Evolutionary conservation across 2,113 vertebrate species (phyloP), one percentile per base, ranked within the genome.

Genomic region (Sakesphorus luctuosus): DNA sequence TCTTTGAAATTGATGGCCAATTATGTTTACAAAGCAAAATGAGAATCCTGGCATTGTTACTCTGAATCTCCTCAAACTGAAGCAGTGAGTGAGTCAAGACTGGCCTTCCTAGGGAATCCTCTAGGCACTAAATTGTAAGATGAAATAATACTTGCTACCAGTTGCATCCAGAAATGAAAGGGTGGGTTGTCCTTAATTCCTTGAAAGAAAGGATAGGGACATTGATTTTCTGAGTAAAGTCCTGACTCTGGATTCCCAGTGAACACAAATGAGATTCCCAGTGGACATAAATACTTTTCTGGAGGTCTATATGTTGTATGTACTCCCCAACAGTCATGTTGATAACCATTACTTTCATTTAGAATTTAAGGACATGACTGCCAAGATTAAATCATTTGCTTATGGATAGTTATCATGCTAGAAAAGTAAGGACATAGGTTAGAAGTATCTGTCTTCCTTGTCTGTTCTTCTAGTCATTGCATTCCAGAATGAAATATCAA

Each of bases 21-120:
- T 63, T 87, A 16, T 65, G 9, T n/a, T 93, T 75, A 44, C 18
- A 72, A 85, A 11, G 25, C 84, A 96, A 83, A 91, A 72, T 52
- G 72, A 14, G 8, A 36, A 28, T 53, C 14, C 47, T 82, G 10
- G 6, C 38, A 40, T 72, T 26, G 17, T 73, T 89, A 79, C 68
- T 90, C 58, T 53, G 67, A 85, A 72, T 20, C 21, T 76, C 24
- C n/a, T 89, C 53, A 49, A 68, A 82, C 3, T 36, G 81, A 78
- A 93, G 33, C 28, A 50, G 35, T 58, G 53, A 69, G 8, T 67
- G 47, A 43, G 21, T 55, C 49, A 76, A 59, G 36, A 31, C 35
- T 50, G 83, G 20, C 35, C 18, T 87, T 24, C 29, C 33, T 47
- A 16, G 14, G 82, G 76, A 87, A 56, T 62, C 40, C 10, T 73